phyloP scores from a whole-genome alignment of 2,888 invertebrate species.

The Pseudeuparius sepicola region DNA sequence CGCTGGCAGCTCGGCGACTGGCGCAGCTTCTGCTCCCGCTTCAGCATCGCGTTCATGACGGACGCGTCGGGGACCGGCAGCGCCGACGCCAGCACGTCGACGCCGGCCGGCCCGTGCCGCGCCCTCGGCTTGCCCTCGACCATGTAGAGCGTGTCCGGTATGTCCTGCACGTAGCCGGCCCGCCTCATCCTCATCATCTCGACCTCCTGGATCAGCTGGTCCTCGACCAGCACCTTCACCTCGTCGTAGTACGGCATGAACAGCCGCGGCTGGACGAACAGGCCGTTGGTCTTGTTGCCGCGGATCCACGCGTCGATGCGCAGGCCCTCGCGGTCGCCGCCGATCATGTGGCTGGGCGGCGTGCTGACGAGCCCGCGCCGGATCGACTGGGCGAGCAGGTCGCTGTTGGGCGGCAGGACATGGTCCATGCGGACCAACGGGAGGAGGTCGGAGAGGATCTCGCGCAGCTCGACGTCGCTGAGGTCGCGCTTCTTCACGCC shows the following conservation, averaged over 20 bases:
- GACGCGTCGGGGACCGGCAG: constrained; percentile 68
- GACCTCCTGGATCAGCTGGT: constrained; percentile 70
- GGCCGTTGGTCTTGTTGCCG: constrained; percentile 59
- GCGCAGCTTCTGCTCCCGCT: constrained; percentile 74
- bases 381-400: constrained; percentile 58
- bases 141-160: constrained; percentile 93
- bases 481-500: constrained; percentile 72
- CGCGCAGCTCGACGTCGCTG: constrained; percentile 76
- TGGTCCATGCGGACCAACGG: constrained; percentile 84
- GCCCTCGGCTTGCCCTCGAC: constrained; percentile 36
- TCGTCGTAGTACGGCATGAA: constrained; percentile 95
- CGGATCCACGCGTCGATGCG: constrained; percentile 73
- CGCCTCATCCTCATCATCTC: constrained; percentile 34
- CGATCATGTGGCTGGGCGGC: constrained; percentile 78
- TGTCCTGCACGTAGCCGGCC: constrained; percentile 58
- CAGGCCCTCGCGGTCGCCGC: constrained; percentile 57
- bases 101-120: constrained; percentile 42
- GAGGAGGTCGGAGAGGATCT: constrained; percentile 73
- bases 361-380: constrained; percentile 69
- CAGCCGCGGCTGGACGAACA: constrained; percentile 74
- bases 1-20: constrained; percentile 69
- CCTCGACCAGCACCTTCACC: constrained; percentile 79
- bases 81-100: constrained; percentile 54
- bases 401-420: constrained; percentile 75
- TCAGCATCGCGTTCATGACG: constrained; percentile 69